Evolutionary conservation across 1,140 invertebrate species (phyloP).

Genomic region (Brachionus calyciflorus): DNA sequence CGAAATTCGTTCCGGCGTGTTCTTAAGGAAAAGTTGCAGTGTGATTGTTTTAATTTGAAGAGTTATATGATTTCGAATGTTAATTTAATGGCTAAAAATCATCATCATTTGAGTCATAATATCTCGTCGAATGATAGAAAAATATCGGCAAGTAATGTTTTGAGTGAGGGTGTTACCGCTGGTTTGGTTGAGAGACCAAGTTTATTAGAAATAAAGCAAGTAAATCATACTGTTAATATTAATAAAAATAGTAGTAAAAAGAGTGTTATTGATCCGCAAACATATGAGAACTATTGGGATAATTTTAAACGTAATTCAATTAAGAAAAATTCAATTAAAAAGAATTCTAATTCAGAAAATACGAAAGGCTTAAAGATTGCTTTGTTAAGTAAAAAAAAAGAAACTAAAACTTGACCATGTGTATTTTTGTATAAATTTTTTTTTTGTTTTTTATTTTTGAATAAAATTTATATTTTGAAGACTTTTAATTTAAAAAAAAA

Average conservation of each 20-base stretch:
- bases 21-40: conserved; percentile 23
- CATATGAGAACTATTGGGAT: conserved; percentile 33
- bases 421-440: no score
- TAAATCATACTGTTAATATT: no score
- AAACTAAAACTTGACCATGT: no score
- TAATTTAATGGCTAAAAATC: no score
- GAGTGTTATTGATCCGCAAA: conserved; percentile 28
- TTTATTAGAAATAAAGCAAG: no score
- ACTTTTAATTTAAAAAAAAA: no score
- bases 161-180: no score
- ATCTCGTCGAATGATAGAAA: neutral
- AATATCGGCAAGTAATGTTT: no score
- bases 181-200: no score
- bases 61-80: neutral
- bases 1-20: conserved; percentile 25
- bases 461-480: neutral
- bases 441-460: no score
- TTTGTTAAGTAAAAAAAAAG: neutral
- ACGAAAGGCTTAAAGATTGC: neutral
- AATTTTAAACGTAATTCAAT: neutral
- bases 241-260: no score
- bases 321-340: neutral
- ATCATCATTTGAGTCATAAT: neutral
- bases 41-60: conserved; percentile 5
- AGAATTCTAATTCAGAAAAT: neutral